A percentile compares a stretch with the other conserved stretches of the same genome.
phyloP scores from a whole-genome alignment of 92 coral and sea anemone species.

The Epizoanthus rinbou region DNA sequence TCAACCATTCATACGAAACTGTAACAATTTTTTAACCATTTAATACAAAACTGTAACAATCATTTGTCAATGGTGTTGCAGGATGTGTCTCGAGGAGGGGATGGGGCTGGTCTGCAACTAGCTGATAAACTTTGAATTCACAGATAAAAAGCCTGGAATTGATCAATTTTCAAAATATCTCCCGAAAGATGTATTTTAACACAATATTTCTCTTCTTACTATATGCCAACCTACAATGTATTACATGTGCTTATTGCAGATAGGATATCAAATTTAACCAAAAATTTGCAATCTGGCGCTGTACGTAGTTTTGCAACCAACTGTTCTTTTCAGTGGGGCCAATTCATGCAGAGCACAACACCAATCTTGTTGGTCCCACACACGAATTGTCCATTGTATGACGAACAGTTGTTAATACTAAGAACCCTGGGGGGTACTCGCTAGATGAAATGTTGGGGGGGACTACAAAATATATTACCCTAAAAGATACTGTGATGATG shows the following conservation, averaged over 20 bases:
- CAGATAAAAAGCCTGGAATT: slow-evolving; percentile 1
- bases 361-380: not conserved
- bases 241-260: not conserved
- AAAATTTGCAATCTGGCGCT: not conserved
- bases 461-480: no score
- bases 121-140: not conserved
- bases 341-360: not conserved
- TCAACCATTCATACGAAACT: not conserved
- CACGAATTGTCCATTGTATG: slow-evolving; percentile 1
- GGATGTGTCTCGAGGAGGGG: slow-evolving; percentile 3
- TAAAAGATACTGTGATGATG: no score
- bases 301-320: not conserved
- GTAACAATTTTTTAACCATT: not conserved
- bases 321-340: not conserved
- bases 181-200: not conserved
- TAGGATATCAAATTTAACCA: not conserved
- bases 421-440: not conserved
- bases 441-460: not conserved
- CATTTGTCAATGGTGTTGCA: slow-evolving; percentile 4
- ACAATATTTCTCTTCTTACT: not conserved
- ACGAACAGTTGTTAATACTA: slow-evolving; percentile 1
- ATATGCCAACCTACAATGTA: not conserved
- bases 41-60: not conserved
- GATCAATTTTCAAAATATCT: not conserved
- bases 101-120: slow-evolving; percentile 4